Conservation (phyloP, 2,113 vertebrate species). For the Apodemus sylvaticus region DNA sequence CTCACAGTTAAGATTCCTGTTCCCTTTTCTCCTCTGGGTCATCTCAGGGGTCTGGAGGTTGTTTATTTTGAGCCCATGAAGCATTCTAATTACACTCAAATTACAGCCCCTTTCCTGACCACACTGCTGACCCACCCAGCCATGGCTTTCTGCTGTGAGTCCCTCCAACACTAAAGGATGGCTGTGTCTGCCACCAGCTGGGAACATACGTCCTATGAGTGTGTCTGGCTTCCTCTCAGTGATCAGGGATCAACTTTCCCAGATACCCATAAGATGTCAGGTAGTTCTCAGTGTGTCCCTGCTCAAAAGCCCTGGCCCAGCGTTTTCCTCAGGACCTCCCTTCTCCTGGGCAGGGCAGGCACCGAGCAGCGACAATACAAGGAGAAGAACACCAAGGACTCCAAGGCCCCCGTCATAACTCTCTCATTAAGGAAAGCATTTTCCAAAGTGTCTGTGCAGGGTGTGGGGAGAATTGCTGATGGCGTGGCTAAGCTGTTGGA, state of each 20-base stretch:
- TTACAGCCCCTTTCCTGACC: background rate
- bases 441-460: background rate
- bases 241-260: background rate
- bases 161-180: background rate
- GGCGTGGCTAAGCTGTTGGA: background rate
- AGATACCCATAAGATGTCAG: background rate
- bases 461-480: background rate
- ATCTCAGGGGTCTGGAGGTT: background rate
- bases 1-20: background rate
- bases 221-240: background rate
- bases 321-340: background rate
- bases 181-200: background rate
- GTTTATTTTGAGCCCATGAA: slow-evolving; percentile 27
- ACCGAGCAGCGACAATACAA: background rate
- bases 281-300: background rate
- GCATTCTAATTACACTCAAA: background rate
- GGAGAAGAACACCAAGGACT: background rate
- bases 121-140: background rate
- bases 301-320: background rate
- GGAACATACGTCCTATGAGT: background rate
- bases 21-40: background rate
- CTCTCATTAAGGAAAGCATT: background rate
- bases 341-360: background rate
- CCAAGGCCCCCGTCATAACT: background rate
- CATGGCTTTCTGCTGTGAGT: background rate